Conservation (phyloP, 1,140 invertebrate species). For the Drosophila albomicans region DNA sequence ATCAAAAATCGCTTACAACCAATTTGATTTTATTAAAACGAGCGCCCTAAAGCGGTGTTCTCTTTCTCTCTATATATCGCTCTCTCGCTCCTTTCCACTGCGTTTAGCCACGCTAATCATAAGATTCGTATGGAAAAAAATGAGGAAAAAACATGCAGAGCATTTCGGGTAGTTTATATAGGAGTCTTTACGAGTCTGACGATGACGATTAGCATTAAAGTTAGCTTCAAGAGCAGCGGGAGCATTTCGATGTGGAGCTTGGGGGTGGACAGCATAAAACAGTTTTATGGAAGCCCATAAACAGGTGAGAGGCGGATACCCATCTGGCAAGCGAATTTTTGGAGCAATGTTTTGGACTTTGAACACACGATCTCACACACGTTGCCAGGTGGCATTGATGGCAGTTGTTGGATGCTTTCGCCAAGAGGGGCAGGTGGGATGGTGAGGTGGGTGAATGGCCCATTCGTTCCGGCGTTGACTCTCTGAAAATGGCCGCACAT, state of each 20-base stretch:
- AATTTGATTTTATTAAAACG: conserved; percentile 75
- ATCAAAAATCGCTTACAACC: conserved; percentile 61
- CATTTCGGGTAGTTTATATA: conserved; percentile 49
- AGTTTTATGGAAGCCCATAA: conserved; percentile 70
- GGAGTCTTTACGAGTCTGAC: conserved; percentile 50
- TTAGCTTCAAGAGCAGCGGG: conserved; percentile 30
- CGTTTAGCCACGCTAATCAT: conserved; percentile 64
- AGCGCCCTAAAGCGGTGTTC: conserved; percentile 22
- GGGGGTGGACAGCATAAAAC: conserved; percentile 57
- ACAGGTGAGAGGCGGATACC: conserved; percentile 55
- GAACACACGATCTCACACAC: neutral
- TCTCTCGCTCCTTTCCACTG: conserved; percentile 16
- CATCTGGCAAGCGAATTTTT: conserved; percentile 38
- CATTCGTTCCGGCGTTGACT: conserved; percentile 45
- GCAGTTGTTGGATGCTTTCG: conserved; percentile 1
- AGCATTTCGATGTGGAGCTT: neutral
- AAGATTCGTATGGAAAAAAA: conserved; percentile 40
- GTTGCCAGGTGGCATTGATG: conserved; percentile 48
- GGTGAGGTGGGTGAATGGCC: neutral
- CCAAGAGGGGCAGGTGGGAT: neutral
- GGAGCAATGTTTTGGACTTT: conserved; percentile 44
- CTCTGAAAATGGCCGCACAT: conserved; percentile 70
- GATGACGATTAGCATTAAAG: conserved; percentile 78
- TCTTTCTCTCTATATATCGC: neutral
- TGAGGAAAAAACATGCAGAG: conserved; percentile 18